Evolutionary conservation across 2,113 vertebrate genomes (phyloP).

Genomic region (Hippopotamus amphibius): DNA sequence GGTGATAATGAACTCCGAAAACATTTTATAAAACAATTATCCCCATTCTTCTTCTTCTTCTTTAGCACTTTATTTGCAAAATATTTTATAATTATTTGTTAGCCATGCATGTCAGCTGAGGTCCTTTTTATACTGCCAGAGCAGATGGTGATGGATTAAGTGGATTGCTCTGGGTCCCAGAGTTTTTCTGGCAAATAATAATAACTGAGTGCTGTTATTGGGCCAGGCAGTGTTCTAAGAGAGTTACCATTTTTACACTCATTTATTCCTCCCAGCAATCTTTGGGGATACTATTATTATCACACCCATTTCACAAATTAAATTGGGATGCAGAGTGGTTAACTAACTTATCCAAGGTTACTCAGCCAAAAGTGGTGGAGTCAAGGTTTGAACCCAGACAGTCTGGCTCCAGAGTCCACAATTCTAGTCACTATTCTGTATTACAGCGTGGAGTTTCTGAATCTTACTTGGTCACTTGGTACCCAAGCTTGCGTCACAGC

Average conservation of each 20-base stretch:
- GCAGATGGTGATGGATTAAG: not conserved
- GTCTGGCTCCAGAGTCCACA: not conserved
- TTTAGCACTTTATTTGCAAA: constrained; percentile 60
- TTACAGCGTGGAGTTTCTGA: not conserved
- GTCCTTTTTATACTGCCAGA: not conserved
- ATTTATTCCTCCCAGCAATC: not conserved
- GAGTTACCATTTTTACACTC: not conserved
- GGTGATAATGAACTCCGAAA: constrained; percentile 71
- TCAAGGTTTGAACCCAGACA: not conserved
- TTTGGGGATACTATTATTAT: not conserved
- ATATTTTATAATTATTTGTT: constrained; percentile 57
- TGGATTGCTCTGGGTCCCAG: constrained; percentile 41
- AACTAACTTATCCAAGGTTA: not conserved
- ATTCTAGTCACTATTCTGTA: not conserved
- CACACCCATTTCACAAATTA: constrained; percentile 1
- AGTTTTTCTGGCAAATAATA: constrained; percentile 28
- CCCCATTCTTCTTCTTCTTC: constrained; percentile 66
- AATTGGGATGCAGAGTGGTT: not conserved
- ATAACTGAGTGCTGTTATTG: not conserved
- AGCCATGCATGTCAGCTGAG: constrained; percentile 9
- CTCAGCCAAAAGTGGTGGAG: not conserved
- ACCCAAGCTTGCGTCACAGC: not conserved
- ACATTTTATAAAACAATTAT: constrained; percentile 72
- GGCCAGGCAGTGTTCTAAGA: not conserved
- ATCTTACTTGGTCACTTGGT: not conserved